Evolutionary conservation across 2,888 invertebrate genomes (phyloP).

Genomic region (Latheticus oryzae): DNA sequence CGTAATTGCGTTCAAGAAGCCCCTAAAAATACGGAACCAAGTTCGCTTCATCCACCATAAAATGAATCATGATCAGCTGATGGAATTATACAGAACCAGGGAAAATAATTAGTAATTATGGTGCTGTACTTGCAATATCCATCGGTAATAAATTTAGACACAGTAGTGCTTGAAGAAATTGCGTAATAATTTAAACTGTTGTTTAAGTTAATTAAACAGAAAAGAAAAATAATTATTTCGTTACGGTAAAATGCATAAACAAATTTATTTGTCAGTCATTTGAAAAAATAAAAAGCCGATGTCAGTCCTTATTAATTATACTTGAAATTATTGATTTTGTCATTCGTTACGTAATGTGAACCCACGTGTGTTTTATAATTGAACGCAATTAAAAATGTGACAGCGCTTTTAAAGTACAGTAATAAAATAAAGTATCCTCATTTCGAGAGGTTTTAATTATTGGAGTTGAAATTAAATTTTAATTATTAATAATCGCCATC

Average conservation of each 20-base stretch:
- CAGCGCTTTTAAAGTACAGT: slow-evolving; percentile 6
- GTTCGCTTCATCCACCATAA: slow-evolving; percentile 6
- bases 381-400: slow-evolving; percentile 6
- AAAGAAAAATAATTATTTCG: background rate
- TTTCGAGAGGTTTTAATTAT: no score
- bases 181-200: slow-evolving; percentile 3
- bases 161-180: no score
- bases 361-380: slow-evolving; percentile 5
- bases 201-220: background rate
- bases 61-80: slow-evolving; percentile 16
- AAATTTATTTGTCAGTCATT: background rate
- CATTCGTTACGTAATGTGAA: slow-evolving; percentile 5
- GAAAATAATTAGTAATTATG: slow-evolving; percentile 12
- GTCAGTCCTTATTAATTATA: slow-evolving; percentile 2
- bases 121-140: slow-evolving; percentile 5
- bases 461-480: no score
- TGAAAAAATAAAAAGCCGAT: background rate
- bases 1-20: slow-evolving; percentile 5
- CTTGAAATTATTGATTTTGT: slow-evolving; percentile 9
- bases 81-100: slow-evolving; percentile 19
- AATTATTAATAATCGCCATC: no score
- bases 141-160: slow-evolving; percentile 15
- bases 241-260: no score
- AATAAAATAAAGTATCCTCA: background rate
- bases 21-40: slow-evolving; percentile 7